phyloP scores from a whole-genome alignment of 2,113 vertebrate species.

The Vulpes ferrilata region DNA sequence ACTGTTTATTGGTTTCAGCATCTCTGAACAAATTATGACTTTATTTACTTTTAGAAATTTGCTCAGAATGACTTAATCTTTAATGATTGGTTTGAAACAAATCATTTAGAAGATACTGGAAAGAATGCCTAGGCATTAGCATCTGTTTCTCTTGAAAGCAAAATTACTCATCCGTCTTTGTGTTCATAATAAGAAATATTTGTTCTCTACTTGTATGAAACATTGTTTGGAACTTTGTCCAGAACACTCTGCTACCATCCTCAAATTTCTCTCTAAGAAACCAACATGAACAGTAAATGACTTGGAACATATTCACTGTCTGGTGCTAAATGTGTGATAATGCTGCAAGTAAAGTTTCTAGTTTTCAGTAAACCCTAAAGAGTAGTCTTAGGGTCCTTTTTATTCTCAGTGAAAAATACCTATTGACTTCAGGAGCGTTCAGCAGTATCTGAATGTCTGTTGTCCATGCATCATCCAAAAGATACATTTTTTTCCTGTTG shows the following conservation, averaged over 20 bases:
- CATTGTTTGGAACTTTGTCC: constrained; percentile 75
- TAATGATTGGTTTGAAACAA: constrained; percentile 55
- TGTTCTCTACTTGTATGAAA: constrained; percentile 78
- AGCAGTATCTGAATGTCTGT: not conserved
- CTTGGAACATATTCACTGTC: constrained; percentile 32
- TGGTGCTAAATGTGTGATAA: constrained; percentile 1
- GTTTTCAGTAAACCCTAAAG: not conserved
- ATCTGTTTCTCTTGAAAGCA: constrained; percentile 79
- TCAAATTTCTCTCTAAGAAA: constrained; percentile 79
- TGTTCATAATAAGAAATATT: constrained; percentile 77
- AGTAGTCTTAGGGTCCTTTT: not conserved
- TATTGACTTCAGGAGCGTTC: not conserved
- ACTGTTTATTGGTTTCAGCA: not conserved
- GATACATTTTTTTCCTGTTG: not conserved
- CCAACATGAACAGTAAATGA: constrained; percentile 45
- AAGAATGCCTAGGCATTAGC: constrained; percentile 62
- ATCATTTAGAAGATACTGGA: constrained; percentile 58
- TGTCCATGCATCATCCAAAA: not conserved
- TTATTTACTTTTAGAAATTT: constrained; percentile 42
- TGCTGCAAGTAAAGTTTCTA: constrained; percentile 28
- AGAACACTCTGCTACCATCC: constrained; percentile 79
- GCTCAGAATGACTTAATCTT: constrained; percentile 13
- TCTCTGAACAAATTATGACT: constrained; percentile 41
- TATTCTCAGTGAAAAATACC: constrained; percentile 25
- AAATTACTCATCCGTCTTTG: constrained; percentile 76